phyloP scores from a whole-genome alignment of 2,888 invertebrate species.

The Germaria angustata region DNA sequence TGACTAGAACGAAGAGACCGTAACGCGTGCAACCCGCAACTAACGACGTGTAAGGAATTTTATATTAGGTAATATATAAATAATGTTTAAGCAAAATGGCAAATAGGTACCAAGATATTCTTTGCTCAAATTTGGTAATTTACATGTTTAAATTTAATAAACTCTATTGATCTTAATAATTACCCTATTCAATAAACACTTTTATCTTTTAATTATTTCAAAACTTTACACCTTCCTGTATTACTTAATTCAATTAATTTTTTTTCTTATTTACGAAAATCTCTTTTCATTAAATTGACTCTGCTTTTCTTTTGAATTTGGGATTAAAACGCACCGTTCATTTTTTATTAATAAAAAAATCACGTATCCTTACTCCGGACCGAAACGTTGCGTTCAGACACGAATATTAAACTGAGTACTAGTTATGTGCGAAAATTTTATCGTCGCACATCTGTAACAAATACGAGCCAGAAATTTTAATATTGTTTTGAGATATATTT shows the following conservation, averaged over 20 bases:
- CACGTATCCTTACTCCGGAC: slow-evolving; percentile 77
- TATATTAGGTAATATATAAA: not conserved
- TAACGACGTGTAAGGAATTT: slow-evolving; percentile 51
- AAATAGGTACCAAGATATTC: not conserved
- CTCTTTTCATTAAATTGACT: not conserved
- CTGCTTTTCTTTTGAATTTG: not conserved
- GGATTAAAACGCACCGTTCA: slow-evolving; percentile 48
- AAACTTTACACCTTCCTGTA: not conserved
- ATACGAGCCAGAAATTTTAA: slow-evolving; percentile 46
- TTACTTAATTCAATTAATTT: not conserved
- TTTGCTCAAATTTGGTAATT: not conserved
- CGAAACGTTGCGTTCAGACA: slow-evolving; percentile 80
- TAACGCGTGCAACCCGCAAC: slow-evolving; percentile 39
- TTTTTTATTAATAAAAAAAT: slow-evolving; percentile 55
- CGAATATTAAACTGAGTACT: slow-evolving; percentile 80
- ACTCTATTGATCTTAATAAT: not conserved
- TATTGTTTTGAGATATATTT: slow-evolving; percentile 13
- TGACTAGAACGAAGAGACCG: slow-evolving; percentile 26
- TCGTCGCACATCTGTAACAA: slow-evolving; percentile 68
- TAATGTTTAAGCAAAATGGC: not conserved
- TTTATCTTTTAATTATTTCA: not conserved
- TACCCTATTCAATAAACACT: not conserved
- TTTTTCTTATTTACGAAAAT: not conserved
- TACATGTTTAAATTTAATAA: not conserved
- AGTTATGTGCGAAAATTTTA: slow-evolving; percentile 74